These are phyloP conservation scores for Pachyuromys duprasi DNA, from an alignment of 2,797 vertebrate genomes.

Conservation along the genomic window DNA sequence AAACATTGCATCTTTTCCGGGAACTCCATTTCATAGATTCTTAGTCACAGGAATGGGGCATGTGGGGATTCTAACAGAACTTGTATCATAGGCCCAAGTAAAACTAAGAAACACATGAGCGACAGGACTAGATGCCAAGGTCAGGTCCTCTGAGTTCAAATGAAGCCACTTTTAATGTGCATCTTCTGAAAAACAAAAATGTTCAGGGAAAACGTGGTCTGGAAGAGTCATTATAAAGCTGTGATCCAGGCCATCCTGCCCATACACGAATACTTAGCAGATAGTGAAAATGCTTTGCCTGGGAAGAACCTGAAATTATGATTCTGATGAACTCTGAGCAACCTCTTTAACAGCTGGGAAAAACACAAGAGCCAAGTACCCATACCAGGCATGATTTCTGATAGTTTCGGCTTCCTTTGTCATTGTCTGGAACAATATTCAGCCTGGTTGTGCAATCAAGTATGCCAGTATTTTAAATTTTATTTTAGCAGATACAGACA, in stretches of 20 bases:
- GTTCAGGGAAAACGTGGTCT: slow-evolving; percentile 71
- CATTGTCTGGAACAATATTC: slow-evolving; percentile 65
- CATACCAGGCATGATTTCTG: slow-evolving; percentile 62
- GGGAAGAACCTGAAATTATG: slow-evolving; percentile 69
- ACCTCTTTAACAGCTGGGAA: slow-evolving; percentile 64
- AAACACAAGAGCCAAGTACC: slow-evolving; percentile 46
- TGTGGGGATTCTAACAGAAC: slow-evolving; percentile 34
- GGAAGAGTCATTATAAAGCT: slow-evolving; percentile 77
- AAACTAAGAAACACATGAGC: slow-evolving; percentile 54
- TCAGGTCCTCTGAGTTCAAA: slow-evolving; percentile 55
- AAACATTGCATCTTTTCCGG: neutral
- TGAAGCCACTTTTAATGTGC: slow-evolving; percentile 46
- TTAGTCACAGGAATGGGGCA: neutral
- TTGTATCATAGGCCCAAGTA: neutral
- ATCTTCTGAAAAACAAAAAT: slow-evolving; percentile 70
- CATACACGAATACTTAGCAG: slow-evolving; percentile 68
- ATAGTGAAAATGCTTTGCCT: slow-evolving; percentile 55
- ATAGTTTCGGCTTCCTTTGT: slow-evolving; percentile 64
- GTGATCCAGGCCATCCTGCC: slow-evolving; percentile 67
- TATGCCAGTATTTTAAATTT: slow-evolving; percentile 62
- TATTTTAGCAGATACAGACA: slow-evolving; percentile 59
- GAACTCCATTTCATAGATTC: slow-evolving; percentile 27
- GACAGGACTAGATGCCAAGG: slow-evolving; percentile 50
- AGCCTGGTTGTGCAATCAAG: slow-evolving; percentile 64
- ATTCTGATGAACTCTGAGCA: slow-evolving; percentile 70